Conservation (phyloP, 1,140 invertebrate species). For the Galleria mellonella region DNA sequence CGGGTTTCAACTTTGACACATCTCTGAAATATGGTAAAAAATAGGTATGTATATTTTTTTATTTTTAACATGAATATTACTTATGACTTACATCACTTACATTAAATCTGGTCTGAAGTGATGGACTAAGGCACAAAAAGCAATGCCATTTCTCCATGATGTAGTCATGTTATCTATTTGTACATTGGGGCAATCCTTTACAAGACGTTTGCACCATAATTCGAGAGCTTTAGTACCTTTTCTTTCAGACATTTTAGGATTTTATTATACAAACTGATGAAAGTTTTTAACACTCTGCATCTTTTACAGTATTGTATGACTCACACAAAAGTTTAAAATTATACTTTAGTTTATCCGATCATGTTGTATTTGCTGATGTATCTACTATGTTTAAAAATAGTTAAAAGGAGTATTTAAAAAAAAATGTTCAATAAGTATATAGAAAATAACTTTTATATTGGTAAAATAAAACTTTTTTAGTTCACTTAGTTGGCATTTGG, state of each 20-base stretch:
- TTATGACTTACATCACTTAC: too few species aligned
- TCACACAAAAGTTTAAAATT: constrained; percentile 1
- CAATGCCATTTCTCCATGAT: constrained; percentile 94
- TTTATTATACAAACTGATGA: constrained; percentile 13
- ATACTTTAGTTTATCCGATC: neutral
- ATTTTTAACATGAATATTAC: too few species aligned
- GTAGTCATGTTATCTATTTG: constrained; percentile 94
- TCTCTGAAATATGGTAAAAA: constrained; percentile 81
- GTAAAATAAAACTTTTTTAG: constrained; percentile 4
- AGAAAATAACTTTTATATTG: neutral
- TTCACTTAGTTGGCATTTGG: constrained; percentile 9
- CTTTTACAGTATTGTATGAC: neutral
- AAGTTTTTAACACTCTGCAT: neutral
- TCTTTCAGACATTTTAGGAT: constrained; percentile 82
- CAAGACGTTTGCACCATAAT: constrained; percentile 90
- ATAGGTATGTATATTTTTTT: constrained; percentile 10
- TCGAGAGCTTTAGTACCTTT: constrained; percentile 91
- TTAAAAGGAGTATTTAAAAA: too few species aligned
- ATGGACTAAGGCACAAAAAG: constrained; percentile 97
- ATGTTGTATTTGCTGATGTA: neutral
- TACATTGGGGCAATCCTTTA: constrained; percentile 91
- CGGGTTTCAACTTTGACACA: constrained; percentile 87
- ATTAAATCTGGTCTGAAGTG: constrained; percentile 96
- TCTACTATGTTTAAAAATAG: neutral
- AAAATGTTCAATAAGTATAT: too few species aligned